Evolutionary conservation across 2,113 vertebrate genomes (phyloP), one percentile per base, ranked within the genome.

Genomic region (Pedionomus torquatus): DNA sequence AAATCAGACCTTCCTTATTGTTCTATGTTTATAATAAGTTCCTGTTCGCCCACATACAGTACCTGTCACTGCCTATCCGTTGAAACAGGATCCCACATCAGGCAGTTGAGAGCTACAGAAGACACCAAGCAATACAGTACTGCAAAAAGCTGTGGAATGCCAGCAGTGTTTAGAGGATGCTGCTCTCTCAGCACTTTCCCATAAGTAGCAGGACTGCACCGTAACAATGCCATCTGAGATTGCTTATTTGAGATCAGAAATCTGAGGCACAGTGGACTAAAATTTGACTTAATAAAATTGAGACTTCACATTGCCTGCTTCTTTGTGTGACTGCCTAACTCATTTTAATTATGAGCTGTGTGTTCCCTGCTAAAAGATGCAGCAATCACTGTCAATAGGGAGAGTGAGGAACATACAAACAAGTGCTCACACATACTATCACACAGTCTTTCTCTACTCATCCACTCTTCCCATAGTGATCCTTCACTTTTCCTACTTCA

Each of bases 21-120:
- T 93, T 96, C 82, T 70, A 21, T 87, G 55, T 92, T 95, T 75
- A 63, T 82, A 90, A 89, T 39, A 91, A 97, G 80, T 94, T 98
- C 83, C 82, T 95, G 55, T 94, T 85, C 81, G 60, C 41, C 37
- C 48, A 54, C 46, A 63, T 71, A 60, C 65, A 77, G 66, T 95
- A 91, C 83, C 61, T 97, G 37, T 83, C 69, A 83, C 51, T 90
- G 74, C 63, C 51, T 95, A 80, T 60, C 69, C 10, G 1, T 39
- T 79, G 77, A 87, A 89, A 94, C 37, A 83, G 33, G 96, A 91
- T 66, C 66, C 48, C 43, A 60, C 15, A 69, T 18, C 28, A 79
- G 52, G 55, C 37, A 63, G 51, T 48, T 49, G 43, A 66, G 80
- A 66, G 46, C 83, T 82, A 33, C 2, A 0, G n/a, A 49, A 75